Evolutionary conservation across 2,113 vertebrate genomes (phyloP).

Genomic region (Platycercus adscitus): DNA sequence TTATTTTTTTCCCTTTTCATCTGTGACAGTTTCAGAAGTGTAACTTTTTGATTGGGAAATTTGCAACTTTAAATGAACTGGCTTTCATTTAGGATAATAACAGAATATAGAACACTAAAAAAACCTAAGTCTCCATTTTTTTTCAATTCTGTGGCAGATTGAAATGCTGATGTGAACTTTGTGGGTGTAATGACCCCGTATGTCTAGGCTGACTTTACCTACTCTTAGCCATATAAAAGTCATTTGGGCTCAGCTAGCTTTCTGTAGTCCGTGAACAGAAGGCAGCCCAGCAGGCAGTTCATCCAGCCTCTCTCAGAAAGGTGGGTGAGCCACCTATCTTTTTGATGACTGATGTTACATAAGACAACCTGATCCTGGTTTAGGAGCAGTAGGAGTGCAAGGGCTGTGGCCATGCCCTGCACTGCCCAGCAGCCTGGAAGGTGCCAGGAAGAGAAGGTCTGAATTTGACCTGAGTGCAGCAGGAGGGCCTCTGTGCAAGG

Average conservation of each 20-base stretch:
- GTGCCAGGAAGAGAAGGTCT: not conserved
- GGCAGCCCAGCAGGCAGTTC: not conserved
- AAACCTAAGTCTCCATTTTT: not conserved
- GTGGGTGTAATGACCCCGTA: not conserved
- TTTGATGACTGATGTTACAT: not conserved
- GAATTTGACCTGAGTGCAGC: not conserved
- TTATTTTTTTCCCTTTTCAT: not conserved
- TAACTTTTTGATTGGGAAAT: not conserved
- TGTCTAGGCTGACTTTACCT: not conserved
- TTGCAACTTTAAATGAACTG: not conserved
- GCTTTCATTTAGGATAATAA: not conserved
- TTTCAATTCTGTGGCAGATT: not conserved
- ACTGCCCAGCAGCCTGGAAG: not conserved
- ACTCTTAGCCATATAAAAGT: not conserved
- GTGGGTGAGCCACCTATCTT: not conserved
- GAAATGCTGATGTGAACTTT: not conserved
- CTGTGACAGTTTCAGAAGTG: not conserved
- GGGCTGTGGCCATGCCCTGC: not conserved
- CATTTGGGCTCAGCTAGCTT: not conserved
- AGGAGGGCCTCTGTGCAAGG: not conserved
- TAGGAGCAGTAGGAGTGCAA: not conserved
- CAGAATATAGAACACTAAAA: not conserved
- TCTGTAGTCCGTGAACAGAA: not conserved
- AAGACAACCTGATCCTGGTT: not conserved
- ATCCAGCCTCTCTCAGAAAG: not conserved